Evolutionary conservation across 2,797 vertebrate species (phyloP).

Genomic region (Dicrostonyx torquatus): DNA sequence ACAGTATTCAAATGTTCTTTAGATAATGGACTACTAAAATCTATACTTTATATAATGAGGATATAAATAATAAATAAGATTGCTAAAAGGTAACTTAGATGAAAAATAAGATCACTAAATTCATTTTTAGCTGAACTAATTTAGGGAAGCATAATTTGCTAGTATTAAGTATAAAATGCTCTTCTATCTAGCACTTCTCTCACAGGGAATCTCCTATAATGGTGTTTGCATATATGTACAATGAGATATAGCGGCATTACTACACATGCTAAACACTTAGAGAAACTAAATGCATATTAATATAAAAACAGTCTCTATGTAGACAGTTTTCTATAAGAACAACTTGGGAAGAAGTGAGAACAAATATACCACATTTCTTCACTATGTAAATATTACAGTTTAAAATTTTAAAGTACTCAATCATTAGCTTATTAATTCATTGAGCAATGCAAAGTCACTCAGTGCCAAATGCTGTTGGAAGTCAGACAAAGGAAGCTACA

Average conservation of each 20-base stretch:
- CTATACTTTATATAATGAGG: slow-evolving; percentile 15
- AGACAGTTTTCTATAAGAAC: neutral
- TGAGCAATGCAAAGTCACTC: neutral
- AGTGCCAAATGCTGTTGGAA: neutral
- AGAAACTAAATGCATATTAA: neutral
- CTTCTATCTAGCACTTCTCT: neutral
- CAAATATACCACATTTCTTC: neutral
- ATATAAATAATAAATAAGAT: slow-evolving; percentile 11
- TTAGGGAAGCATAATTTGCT: neutral
- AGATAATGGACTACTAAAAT: neutral
- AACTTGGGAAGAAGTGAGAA: neutral
- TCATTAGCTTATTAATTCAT: neutral
- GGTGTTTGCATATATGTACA: neutral
- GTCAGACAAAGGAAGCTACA: neutral
- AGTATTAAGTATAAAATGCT: neutral
- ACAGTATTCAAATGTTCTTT: neutral
- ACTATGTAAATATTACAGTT: neutral
- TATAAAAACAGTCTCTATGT: neutral
- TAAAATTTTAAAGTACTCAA: neutral
- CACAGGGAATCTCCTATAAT: neutral
- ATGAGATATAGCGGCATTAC: neutral
- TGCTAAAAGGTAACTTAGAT: neutral
- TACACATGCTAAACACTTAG: neutral
- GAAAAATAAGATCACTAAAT: slow-evolving; percentile 19
- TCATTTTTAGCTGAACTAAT: neutral